Percentiles rank a stretch among this genome's conserved stretches.
These are phyloP conservation scores for Gorilla gorilla DNA, from an alignment of 2,113 vertebrate genomes.

Conservation along the genomic window DNA sequence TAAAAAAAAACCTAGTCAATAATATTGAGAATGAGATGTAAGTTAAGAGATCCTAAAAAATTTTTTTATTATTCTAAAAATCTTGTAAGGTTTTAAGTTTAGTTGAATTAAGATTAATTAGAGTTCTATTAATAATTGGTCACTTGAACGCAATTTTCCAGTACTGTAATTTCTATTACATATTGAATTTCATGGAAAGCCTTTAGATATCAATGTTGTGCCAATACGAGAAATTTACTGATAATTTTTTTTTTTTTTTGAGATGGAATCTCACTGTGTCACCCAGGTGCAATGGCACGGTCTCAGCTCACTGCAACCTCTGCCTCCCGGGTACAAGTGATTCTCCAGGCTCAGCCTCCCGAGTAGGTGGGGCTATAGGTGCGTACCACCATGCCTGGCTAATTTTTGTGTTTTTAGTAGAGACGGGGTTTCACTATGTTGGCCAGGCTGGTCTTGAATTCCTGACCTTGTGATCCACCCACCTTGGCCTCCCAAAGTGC, in stretches of 20 bases:
- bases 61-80: constrained; percentile 9
- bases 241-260: background rate
- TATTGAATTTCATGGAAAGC: background rate
- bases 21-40: constrained; percentile 26
- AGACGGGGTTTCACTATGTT: too few relatives aligned
- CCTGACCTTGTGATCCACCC: too few relatives aligned
- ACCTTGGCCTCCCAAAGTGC: too few relatives aligned
- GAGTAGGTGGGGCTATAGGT: too few relatives aligned
- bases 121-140: background rate
- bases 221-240: constrained; percentile 10
- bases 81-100: background rate
- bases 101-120: constrained; percentile 7
- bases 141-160: background rate
- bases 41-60: background rate
- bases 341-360: too few relatives aligned
- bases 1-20: background rate
- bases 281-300: too few relatives aligned
- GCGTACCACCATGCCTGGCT: too few relatives aligned
- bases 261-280: too few relatives aligned
- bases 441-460: too few relatives aligned
- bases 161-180: background rate
- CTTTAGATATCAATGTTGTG: background rate
- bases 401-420: too few relatives aligned
- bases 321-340: fast-evolving
- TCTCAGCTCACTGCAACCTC: too few relatives aligned